A percentile compares a stretch with the other conserved stretches of the same genome.
Evolutionary conservation across 2,113 vertebrate species (phyloP).

Genomic region (Lophius piscatorius): DNA sequence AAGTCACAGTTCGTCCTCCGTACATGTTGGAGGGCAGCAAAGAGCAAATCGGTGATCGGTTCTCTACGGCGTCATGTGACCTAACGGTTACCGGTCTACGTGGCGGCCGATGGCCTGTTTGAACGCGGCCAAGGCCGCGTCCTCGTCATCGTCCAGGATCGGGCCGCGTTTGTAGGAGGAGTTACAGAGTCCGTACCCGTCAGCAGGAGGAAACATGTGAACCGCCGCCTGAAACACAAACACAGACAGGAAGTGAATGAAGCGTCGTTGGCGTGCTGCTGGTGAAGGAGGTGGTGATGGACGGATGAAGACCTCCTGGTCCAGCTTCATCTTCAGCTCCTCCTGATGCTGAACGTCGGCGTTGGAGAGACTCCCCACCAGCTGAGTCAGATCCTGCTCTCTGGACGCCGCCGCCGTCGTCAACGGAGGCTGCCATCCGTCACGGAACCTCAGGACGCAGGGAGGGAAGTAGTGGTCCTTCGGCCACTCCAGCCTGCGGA

Average conservation of each 20-base stretch:
- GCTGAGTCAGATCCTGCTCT: constrained; percentile 84
- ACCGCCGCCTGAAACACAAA: constrained; percentile 73
- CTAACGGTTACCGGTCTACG: constrained; percentile 87
- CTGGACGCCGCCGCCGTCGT: constrained; percentile 64
- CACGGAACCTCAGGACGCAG: constrained; percentile 86
- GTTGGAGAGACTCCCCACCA: constrained; percentile 78
- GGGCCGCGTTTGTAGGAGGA: constrained; percentile 79
- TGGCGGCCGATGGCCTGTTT: constrained; percentile 85
- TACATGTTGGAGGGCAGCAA: background rate
- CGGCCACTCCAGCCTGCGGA: constrained; percentile 89
- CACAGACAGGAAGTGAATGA: background rate
- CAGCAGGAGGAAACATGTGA: constrained; percentile 77
- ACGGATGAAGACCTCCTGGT: constrained; percentile 70
- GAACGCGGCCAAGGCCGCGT: constrained; percentile 81
- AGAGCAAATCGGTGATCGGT: constrained; percentile 64
- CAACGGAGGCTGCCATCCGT: constrained; percentile 91
- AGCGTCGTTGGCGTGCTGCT: background rate
- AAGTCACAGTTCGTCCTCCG: no score
- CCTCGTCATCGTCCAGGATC: constrained; percentile 86
- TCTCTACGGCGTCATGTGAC: constrained; percentile 75
- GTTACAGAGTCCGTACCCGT: constrained; percentile 83
- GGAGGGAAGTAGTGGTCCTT: constrained; percentile 91
- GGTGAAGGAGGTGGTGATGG: background rate
- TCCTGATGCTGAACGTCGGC: constrained; percentile 81
- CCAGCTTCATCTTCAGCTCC: constrained; percentile 76